Base-by-base conservation (phyloP, 2,797 vertebrate genomes). In the Botia kubotai region DNA sequence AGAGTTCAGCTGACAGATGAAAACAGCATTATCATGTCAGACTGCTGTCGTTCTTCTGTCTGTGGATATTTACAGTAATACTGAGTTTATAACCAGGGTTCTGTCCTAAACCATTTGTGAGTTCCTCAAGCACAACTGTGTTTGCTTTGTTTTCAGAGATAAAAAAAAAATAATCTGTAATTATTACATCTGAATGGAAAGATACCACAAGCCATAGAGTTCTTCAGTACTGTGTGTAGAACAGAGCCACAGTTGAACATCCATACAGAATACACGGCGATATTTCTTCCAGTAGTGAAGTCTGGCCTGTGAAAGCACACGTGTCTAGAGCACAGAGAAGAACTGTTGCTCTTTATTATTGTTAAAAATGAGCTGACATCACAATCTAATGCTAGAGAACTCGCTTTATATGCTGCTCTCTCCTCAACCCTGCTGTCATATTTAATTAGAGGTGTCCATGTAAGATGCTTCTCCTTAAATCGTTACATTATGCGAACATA, bases 401-500 rank as follows among this genome's bases (percentile, higher is more conserved):
- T n/a, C n/a, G n/a, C n/a, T n/a, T n/a, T n/a, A n/a, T n/a, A n/a
- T n/a, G n/a, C n/a, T n/a, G n/a, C n/a, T 58, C 16, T n/a, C 55
- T 67, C 14, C n/a, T 36, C 33, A 21, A 10, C 65, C 70, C n/a
- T 46, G 21, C 39, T 78, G 76, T 78, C 67, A 70, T 60, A 33
- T 17, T 50, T 60, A 55, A 78, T 78, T 50, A 39, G 67, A 78
- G 76, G 23, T 62, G 67, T 53, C 55, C 43, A 16, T 71, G 76
- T 71, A 62, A 78, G 60, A 60, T 71, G 67, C 60, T 48, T 72
- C 58, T 72, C 48, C 72, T 72, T 46, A 72, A 48, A 63, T 53
- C 29, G n/a, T 16, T 66, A 72, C 60, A 80, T 65, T 72, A 55
- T 80, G 29, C 19, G 29, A 65, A 58, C 69, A 79, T 69, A 79